A percentile compares a stretch with the other conserved stretches of the same genome.
These are phyloP conservation scores for Sebastes ruberrimus DNA, from an alignment of 2,797 vertebrate species.

Conservation along the genomic window DNA sequence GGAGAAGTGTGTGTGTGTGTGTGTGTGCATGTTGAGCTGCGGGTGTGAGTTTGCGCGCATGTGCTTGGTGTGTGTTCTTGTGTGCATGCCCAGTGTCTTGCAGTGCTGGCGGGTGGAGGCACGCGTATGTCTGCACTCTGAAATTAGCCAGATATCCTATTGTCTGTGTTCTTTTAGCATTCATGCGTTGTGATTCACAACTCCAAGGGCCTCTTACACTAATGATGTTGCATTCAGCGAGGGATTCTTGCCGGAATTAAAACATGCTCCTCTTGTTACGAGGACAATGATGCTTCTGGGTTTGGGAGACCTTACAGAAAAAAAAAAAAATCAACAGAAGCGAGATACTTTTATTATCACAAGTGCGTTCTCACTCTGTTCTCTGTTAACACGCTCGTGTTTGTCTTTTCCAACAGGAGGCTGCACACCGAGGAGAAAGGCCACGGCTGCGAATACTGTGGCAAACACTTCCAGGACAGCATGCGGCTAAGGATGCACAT, in stretches of 20 bases:
- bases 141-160: slow-evolving; percentile 82
- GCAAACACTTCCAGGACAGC: slow-evolving; percentile 96
- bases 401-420: slow-evolving; percentile 85
- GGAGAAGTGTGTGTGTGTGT: slow-evolving; percentile 40
- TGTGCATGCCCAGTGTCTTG: slow-evolving; percentile 58
- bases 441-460: slow-evolving; percentile 96
- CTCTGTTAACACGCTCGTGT: slow-evolving; percentile 39
- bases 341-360: slow-evolving; percentile 45
- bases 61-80: slow-evolving; percentile 15
- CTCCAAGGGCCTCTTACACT: slow-evolving; percentile 74
- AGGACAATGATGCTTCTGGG: slow-evolving; percentile 68
- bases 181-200: slow-evolving; percentile 79
- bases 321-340: slow-evolving; percentile 20
- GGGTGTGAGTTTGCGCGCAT: slow-evolving; percentile 30
- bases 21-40: slow-evolving; percentile 1
- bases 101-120: slow-evolving; percentile 72
- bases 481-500: slow-evolving; percentile 98
- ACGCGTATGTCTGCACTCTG: slow-evolving; percentile 76
- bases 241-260: slow-evolving; percentile 72
- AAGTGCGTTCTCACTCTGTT: slow-evolving; percentile 24
- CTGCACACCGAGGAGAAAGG: slow-evolving; percentile 96
- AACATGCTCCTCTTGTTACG: slow-evolving; percentile 69
- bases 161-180: slow-evolving; percentile 80
- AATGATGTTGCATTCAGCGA: slow-evolving; percentile 76
- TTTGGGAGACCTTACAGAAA: slow-evolving; percentile 56